A percentile compares a stretch with the other conserved stretches of the same genome.
Conservation (phyloP, 2,888 invertebrate species). For the Trilocha varians region DNA sequence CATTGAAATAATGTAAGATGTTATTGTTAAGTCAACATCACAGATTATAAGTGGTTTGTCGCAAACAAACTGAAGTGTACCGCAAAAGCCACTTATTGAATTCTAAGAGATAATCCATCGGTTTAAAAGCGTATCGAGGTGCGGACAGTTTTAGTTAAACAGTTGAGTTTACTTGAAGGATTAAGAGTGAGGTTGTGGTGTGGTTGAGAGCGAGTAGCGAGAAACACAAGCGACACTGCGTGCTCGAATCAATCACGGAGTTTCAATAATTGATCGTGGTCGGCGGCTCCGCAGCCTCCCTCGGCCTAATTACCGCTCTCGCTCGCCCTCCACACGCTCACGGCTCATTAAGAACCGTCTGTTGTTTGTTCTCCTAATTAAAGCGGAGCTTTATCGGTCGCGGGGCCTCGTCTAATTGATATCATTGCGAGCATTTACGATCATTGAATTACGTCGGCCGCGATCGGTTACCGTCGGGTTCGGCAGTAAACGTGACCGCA, state of each 20-base stretch:
- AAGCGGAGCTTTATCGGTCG: constrained; percentile 69
- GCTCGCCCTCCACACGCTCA: constrained; percentile 63
- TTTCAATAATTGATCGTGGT: constrained; percentile 62
- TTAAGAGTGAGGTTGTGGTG: constrained; percentile 28
- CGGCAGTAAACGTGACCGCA: constrained; percentile 67
- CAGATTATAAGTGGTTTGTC: too few species aligned
- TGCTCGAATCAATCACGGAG: constrained; percentile 56
- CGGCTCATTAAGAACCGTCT: constrained; percentile 70
- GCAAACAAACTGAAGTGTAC: not conserved
- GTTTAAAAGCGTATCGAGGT: not conserved
- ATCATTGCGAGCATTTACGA: constrained; percentile 71
- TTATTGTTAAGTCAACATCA: too few species aligned
- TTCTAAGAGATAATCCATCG: not conserved
- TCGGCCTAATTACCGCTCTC: constrained; percentile 63
- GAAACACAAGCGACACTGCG: constrained; percentile 8
- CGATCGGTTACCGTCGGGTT: constrained; percentile 57
- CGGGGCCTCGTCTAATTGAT: constrained; percentile 66
- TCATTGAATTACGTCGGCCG: constrained; percentile 66
- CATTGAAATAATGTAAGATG: too few species aligned
- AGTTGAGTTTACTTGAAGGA: constrained; percentile 13
- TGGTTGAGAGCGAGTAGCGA: constrained; percentile 11
- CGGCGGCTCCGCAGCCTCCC: constrained; percentile 37
- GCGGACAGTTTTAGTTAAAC: constrained; percentile 17
- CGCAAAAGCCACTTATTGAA: not conserved
- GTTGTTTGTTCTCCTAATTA: constrained; percentile 73